Evolutionary conservation across 2,888 invertebrate species (phyloP).

Genomic region (Protophormia terraenovae): DNA sequence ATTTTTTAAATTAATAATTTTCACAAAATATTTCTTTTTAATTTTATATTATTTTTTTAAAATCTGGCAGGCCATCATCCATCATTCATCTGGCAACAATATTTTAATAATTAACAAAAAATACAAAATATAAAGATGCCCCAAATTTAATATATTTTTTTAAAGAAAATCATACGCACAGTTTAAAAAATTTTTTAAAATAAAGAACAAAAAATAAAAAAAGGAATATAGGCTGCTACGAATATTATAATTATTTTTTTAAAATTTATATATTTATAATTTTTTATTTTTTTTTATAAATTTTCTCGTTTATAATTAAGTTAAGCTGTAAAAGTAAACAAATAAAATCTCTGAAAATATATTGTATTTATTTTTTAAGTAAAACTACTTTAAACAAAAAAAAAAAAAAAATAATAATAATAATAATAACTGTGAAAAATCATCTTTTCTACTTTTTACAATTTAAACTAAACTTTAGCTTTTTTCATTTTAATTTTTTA

Average conservation of each 20-base stretch:
- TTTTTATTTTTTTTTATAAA: constrained; percentile 20
- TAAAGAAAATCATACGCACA: constrained; percentile 60
- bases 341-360: constrained; percentile 51
- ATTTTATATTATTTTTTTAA: neutral
- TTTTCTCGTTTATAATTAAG: constrained; percentile 37
- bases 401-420: too few species aligned
- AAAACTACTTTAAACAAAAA: constrained; percentile 40
- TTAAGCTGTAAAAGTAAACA: constrained; percentile 16
- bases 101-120: constrained; percentile 29
- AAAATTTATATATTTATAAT: too few species aligned
- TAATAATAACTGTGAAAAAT: constrained; percentile 61
- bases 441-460: constrained; percentile 46
- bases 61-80: constrained; percentile 33
- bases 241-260: constrained; percentile 52
- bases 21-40: neutral
- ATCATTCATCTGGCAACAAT: constrained; percentile 67
- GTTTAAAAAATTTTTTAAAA: constrained; percentile 5
- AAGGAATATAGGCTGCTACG: constrained; percentile 61
- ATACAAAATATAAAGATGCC: constrained; percentile 7
- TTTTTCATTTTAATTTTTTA: neutral
- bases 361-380: constrained; percentile 62
- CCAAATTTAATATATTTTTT: constrained; percentile 1
- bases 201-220: constrained; percentile 40
- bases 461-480: constrained; percentile 20
- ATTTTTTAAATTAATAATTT: neutral